Percentiles rank a stretch among this genome's conserved stretches.
These are phyloP conservation scores for Nowickia ferox DNA, from an alignment of 2,888 invertebrate species.

Conservation along the genomic window DNA sequence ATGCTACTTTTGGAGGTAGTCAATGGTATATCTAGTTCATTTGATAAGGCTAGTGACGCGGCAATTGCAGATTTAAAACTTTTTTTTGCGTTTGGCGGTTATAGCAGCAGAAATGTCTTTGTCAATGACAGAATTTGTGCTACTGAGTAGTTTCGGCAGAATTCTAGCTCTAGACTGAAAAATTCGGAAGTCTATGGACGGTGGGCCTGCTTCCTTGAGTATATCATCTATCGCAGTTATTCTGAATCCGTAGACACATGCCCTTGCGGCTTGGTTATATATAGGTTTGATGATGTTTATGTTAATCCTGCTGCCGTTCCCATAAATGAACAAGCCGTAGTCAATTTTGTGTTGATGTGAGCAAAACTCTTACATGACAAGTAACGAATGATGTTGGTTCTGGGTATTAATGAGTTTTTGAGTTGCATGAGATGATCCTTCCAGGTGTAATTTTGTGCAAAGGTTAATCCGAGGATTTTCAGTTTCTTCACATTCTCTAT, in stretches of 20 bases:
- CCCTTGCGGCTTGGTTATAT: too few species aligned
- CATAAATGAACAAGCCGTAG: slow-evolving; percentile 4
- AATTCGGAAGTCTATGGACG: neutral
- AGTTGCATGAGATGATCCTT: neutral
- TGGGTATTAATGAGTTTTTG: neutral
- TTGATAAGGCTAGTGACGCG: neutral
- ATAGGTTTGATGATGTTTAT: neutral
- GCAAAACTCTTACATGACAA: too few species aligned
- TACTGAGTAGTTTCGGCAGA: neutral
- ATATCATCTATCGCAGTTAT: too few species aligned
- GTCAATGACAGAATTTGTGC: neutral
- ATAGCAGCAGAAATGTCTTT: too few species aligned
- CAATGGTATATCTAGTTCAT: neutral
- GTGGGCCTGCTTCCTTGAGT: too few species aligned
- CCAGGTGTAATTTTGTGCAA: too few species aligned
- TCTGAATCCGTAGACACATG: too few species aligned
- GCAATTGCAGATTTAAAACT: neutral
- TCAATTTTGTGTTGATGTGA: too few species aligned
- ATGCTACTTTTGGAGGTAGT: neutral
- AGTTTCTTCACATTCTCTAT: too few species aligned
- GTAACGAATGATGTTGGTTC: too few species aligned
- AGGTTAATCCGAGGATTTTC: too few species aligned
- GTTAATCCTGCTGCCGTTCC: slow-evolving; percentile 8
- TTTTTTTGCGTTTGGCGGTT: neutral
- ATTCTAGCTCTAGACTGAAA: neutral